A percentile compares a stretch with the other conserved stretches of the same genome.
Conservation (phyloP, 2,113 vertebrate species). For the Thinocorus orbignyianus region DNA sequence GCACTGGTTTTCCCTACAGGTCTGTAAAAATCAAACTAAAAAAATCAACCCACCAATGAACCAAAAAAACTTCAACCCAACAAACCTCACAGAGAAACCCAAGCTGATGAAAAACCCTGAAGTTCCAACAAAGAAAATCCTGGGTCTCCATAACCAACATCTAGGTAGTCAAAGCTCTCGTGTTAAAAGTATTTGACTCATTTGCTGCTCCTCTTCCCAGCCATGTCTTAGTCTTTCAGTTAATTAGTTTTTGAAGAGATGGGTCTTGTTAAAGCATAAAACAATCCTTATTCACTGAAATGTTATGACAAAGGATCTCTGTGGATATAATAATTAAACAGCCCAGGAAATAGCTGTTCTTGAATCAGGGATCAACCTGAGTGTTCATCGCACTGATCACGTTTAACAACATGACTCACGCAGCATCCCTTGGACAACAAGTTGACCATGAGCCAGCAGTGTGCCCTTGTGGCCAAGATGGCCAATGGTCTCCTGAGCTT, state of each 20-base stretch:
- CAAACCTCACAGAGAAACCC: neutral
- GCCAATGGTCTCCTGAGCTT: too few species aligned
- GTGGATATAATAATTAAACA: neutral
- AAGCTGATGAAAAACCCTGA: neutral
- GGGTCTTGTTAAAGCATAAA: neutral
- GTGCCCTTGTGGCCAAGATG: too few species aligned
- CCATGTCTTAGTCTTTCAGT: neutral
- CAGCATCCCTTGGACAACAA: neutral
- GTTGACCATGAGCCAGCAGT: too few species aligned
- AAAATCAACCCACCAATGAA: neutral
- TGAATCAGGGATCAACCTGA: fast-evolving
- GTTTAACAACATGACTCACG: neutral
- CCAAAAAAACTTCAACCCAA: neutral
- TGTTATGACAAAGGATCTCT: neutral
- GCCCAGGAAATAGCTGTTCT: neutral
- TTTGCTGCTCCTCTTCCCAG: neutral
- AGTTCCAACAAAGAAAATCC: neutral
- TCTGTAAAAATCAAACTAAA: neutral
- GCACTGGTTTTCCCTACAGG: neutral
- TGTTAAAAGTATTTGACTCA: neutral
- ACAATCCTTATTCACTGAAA: neutral
- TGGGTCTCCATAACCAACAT: neutral
- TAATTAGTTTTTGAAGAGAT: neutral
- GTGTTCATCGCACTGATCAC: neutral
- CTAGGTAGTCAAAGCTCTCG: neutral